phyloP scores from a whole-genome alignment of 2,113 vertebrate genomes.

The Rhadina sibilatrix region DNA sequence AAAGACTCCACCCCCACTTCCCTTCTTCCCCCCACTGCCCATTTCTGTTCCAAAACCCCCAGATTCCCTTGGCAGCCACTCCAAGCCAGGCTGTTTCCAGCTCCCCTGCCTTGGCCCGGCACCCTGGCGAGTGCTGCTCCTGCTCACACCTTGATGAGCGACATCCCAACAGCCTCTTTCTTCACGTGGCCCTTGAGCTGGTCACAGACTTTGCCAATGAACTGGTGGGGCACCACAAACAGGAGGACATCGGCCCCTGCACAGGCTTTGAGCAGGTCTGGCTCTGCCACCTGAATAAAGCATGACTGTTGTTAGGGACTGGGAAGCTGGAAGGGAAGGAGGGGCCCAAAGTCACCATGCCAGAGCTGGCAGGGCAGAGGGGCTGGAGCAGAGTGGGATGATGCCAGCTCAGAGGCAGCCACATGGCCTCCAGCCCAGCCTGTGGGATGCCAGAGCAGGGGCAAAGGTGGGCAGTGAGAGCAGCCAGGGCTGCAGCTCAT shows the following conservation, averaged over 20 bases:
- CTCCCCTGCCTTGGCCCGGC: rapidly evolving
- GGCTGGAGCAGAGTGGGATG: neutral
- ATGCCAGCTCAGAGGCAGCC: neutral
- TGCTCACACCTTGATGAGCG: slow-evolving; percentile 90
- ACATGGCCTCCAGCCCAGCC: neutral
- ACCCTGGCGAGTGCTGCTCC: neutral
- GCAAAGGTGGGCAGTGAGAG: neutral
- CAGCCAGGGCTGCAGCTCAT: neutral
- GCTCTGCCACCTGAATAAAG: slow-evolving; percentile 83
- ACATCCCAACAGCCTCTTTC: slow-evolving; percentile 85
- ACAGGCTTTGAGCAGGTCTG: slow-evolving; percentile 86
- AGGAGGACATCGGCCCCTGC: slow-evolving; percentile 86
- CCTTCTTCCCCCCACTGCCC: neutral
- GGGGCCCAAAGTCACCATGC: neutral
- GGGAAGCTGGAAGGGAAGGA: neutral
- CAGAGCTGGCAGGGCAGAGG: neutral
- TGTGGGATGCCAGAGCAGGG: neutral
- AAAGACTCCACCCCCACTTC: rapidly evolving
- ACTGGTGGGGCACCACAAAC: slow-evolving; percentile 97
- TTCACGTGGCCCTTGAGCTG: slow-evolving; percentile 91
- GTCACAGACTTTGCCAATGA: slow-evolving; percentile 86
- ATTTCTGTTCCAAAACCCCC: neutral
- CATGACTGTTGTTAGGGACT: rapidly evolving
- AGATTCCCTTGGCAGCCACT: neutral
- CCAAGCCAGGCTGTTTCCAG: neutral